Evolutionary conservation across 1,140 invertebrate species (phyloP).

Genomic region (Drosophila kikkawai): DNA sequence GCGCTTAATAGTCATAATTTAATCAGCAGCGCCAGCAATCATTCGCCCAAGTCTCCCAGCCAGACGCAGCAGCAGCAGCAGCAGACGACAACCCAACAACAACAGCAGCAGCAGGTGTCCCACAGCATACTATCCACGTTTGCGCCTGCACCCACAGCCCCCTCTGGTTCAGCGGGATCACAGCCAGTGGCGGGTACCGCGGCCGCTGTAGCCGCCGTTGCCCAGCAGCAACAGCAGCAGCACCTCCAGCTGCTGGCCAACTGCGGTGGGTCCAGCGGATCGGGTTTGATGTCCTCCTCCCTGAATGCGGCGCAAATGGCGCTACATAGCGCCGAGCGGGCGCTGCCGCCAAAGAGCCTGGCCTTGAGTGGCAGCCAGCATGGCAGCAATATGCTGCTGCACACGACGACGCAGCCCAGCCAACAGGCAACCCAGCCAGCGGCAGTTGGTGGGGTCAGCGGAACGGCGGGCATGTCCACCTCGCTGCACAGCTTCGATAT

Average conservation of each 20-base stretch:
- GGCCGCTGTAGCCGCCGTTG: constrained; percentile 78
- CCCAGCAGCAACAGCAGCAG: constrained; percentile 81
- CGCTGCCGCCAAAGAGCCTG: constrained; percentile 76
- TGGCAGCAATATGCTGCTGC: constrained; percentile 65
- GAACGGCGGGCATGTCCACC: constrained; percentile 76
- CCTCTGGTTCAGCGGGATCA: constrained; percentile 18
- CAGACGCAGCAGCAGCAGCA: constrained; percentile 75
- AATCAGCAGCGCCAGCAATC: constrained; percentile 78
- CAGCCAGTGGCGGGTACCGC: constrained; percentile 59
- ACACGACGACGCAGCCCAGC: constrained; percentile 30
- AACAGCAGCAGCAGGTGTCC: constrained; percentile 49
- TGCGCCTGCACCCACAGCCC: constrained; percentile 61
- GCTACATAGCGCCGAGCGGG: constrained; percentile 66
- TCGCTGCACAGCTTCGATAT: constrained; percentile 82
- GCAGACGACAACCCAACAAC: constrained; percentile 48
- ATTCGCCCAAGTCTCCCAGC: constrained; percentile 85
- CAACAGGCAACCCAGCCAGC: constrained; percentile 37
- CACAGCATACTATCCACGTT: constrained; percentile 65
- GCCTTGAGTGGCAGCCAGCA: constrained; percentile 54
- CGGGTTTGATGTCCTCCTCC: constrained; percentile 83
- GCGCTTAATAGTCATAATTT: constrained; percentile 85
- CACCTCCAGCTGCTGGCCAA: constrained; percentile 78
- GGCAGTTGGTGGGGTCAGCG: constrained; percentile 21
- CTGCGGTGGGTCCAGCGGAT: constrained; percentile 54
- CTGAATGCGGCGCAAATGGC: constrained; percentile 75